Base-by-base conservation (phyloP, 1,140 invertebrate species). In the Trachymyrmex cornetzi region DNA sequence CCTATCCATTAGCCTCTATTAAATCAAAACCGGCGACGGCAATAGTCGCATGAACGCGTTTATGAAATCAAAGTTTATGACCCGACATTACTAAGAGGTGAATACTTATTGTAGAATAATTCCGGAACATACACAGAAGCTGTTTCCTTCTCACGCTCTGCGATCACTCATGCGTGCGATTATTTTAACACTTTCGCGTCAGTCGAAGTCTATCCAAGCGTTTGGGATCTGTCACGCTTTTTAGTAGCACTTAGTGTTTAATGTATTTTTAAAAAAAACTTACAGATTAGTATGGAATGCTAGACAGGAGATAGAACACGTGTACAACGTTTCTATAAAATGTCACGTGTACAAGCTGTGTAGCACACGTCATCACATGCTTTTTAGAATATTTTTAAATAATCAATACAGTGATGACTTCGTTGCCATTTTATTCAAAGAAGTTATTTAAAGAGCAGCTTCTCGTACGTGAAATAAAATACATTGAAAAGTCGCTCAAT, bases 1-100 rank as follows among this genome's bases (percentile, higher is more conserved):
- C 93, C 93, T 94, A 92, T 92, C 86, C 90, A 92, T 92, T 92
- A 92, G 86, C 66, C 61, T 89, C 91, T 90, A 92, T 92, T 92
- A 92, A 92, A 92, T 92, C 92, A 92, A 88, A 91, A 71, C 71
- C 85, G 77, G 72, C 88, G 81, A 77, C 77, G 67, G 38, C 84
- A 74, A 57, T 85, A 53, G 53, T 44, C 30, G 34, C 34, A 34
- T 64, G 63, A 72, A 61, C 71, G 87, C 85, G 90, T 87, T 92
- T 91, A 92, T 86, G 89, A 89, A 91, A 89, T 92, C 85, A 55
- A 88, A 88, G 82, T 79, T 87, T 87, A 88, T 34, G 59, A 69
- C 72, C 61, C 24, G 67, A 5, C 61, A 44, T 61, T 38, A 57
- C 53, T 64, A 53, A 82, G 87, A 67, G 71, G 9, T 27, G 34